Percentiles rank a stretch among this genome's conserved stretches.
These are phyloP conservation scores for Corapipo altera DNA, from an alignment of 2,113 vertebrate species.

Conservation along the genomic window DNA sequence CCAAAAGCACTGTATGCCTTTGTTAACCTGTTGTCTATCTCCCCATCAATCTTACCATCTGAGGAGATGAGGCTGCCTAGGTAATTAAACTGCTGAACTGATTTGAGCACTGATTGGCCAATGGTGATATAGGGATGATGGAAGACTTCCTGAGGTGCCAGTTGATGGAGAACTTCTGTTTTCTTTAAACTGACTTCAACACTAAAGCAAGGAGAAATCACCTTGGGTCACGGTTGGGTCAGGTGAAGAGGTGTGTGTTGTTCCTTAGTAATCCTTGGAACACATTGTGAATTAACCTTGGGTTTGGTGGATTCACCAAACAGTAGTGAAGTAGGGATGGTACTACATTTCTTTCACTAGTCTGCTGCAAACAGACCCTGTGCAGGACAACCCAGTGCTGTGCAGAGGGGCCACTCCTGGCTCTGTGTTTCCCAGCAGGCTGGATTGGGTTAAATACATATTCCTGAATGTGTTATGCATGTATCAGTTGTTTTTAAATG, in stretches of 20 bases:
- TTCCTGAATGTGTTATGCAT: background rate
- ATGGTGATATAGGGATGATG: no score
- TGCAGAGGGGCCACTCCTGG: background rate
- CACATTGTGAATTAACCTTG: background rate
- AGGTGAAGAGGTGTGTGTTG: background rate
- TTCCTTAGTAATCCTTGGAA: background rate
- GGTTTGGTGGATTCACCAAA: background rate
- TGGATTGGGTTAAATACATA: background rate
- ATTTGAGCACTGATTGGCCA: no score
- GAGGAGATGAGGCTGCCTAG: no score
- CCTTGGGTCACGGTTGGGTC: accelerated
- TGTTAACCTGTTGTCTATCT: no score
- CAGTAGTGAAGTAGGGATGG: no score
- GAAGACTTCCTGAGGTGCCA: no score
- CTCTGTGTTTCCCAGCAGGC: background rate
- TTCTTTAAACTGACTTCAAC: no score
- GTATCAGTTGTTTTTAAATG: background rate
- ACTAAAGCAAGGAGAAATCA: background rate
- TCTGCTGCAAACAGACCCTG: background rate
- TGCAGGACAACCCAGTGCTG: background rate
- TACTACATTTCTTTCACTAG: background rate
- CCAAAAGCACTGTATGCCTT: no score
- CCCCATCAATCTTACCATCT: no score
- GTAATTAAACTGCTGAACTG: no score
- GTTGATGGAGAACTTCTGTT: no score